Base-by-base conservation (phyloP, 2,888 invertebrate species). In the Tineola bisselliella region DNA sequence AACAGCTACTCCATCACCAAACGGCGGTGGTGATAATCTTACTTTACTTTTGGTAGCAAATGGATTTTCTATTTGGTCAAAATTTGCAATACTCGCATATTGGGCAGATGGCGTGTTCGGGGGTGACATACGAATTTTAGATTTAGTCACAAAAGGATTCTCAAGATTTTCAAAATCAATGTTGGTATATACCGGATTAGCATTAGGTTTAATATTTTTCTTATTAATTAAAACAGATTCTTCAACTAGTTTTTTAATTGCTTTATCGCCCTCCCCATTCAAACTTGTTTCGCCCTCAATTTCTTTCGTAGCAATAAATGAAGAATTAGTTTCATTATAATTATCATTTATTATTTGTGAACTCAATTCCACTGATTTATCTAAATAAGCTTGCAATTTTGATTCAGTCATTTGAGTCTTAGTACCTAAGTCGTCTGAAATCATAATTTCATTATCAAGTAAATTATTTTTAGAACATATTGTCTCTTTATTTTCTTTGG, bases 1-100 rank as follows among this genome's bases (percentile, higher is more conserved):
- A 38, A 12, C 10, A 6, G 38, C 38, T 12, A 6, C 38, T 6
- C 10, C 57, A 57, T 3, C 13, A 8, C 11, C 15, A 15, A 3
- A 5, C 1, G 69, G 65, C 15, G 79, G 66, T 13, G 84, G 82
- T 5, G 83, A 81, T 62, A 69, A 62, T 61, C 78, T 72, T 15
- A 82, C 77, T 65, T 77, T 81, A 25, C 73, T 75, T 75, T 81
- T 82, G 3, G 77, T 81, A 12, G 75, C 77, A 69, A 84, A 86
- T 38, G 82, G 84, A 67, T 84, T 62, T 0, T 81, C 77, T 61
- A 79, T 74, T 52, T 82, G 79, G 68, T 84, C 84, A 66, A 84
- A 83, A 67, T 83, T 25, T 13, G 33, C 8, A 33, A 6, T 3
- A 25, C 10, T 25, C 25, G 10, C 17, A 19, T 2, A 3, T 25